phyloP scores from a whole-genome alignment of 1,140 invertebrate genomes.

The Aricia agestis region DNA sequence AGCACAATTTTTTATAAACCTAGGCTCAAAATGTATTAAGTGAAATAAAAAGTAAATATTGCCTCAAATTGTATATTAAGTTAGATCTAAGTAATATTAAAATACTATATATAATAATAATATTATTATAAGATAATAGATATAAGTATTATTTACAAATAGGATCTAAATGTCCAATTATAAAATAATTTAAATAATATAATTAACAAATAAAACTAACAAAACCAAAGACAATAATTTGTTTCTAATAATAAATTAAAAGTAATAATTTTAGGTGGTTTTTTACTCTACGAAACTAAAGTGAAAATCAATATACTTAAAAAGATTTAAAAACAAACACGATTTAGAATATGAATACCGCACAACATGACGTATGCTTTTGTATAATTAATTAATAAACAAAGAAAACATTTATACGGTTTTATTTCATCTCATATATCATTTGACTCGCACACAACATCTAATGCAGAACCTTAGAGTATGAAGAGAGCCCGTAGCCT shows the following conservation, averaged over 20 bases:
- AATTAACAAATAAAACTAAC: slow-evolving; percentile 6
- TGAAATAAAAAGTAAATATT: slow-evolving; percentile 11
- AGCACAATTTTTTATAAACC: not conserved
- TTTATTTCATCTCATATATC: slow-evolving; percentile 29
- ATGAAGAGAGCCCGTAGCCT: slow-evolving; percentile 27
- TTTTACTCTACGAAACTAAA: not conserved
- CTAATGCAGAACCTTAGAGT: slow-evolving; percentile 37
- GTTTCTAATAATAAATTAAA: slow-evolving; percentile 15
- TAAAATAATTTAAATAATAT: slow-evolving; percentile 1
- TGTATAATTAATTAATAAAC: slow-evolving; percentile 13
- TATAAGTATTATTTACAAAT: slow-evolving; percentile 9
- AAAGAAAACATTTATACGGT: slow-evolving; percentile 26
- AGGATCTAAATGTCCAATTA: not conserved
- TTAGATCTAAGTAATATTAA: slow-evolving; percentile 4
- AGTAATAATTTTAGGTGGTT: slow-evolving; percentile 21
- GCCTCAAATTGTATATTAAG: slow-evolving; percentile 13
- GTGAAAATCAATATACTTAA: not conserved
- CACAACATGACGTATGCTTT: not conserved
- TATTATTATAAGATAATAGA: not conserved
- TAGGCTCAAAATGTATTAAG: not conserved
- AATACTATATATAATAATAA: not conserved
- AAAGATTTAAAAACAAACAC: not conserved
- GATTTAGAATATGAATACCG: not conserved
- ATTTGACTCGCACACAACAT: slow-evolving; percentile 36
- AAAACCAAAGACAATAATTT: slow-evolving; percentile 14